Conservation (phyloP, 2,888 invertebrate genomes). For the Rhagophthalmus giganteus region DNA sequence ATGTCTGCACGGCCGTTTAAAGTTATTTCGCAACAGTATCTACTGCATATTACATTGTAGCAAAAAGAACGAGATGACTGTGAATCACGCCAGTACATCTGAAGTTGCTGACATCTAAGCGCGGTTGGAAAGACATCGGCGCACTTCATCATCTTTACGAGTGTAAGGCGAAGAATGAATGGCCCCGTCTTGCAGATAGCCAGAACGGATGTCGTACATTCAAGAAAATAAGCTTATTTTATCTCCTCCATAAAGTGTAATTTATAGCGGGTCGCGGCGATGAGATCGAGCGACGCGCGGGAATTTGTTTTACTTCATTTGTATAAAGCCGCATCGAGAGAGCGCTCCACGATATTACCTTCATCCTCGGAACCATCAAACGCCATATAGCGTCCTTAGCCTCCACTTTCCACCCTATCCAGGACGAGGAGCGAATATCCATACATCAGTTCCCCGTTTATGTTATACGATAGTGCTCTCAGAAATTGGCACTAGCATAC, state of each 20-base stretch:
- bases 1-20: too few species aligned
- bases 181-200: conserved; percentile 49
- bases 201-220: conserved; percentile 54
- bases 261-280: conserved; percentile 51
- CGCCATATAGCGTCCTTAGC: conserved; percentile 45
- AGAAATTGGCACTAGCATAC: conserved; percentile 50
- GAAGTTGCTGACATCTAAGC: conserved; percentile 38
- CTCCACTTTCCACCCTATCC: conserved; percentile 50
- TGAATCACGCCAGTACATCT: conserved; percentile 29
- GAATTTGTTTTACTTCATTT: conserved; percentile 51
- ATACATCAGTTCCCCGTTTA: conserved; percentile 47
- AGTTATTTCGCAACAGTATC: too few species aligned
- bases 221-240: conserved; percentile 57
- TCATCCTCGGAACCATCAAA: conserved; percentile 46
- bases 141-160: conserved; percentile 49
- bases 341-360: conserved; percentile 44
- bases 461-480: conserved; percentile 48
- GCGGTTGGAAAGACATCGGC: conserved; percentile 35
- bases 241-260: conserved; percentile 55
- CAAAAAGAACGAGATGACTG: conserved; percentile 18
- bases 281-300: conserved; percentile 45
- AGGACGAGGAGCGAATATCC: conserved; percentile 43
- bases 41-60: not conserved
- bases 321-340: conserved; percentile 43
- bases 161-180: conserved; percentile 44